phyloP scores from a whole-genome alignment of 2,113 vertebrate genomes.

The Bos javanicus region DNA sequence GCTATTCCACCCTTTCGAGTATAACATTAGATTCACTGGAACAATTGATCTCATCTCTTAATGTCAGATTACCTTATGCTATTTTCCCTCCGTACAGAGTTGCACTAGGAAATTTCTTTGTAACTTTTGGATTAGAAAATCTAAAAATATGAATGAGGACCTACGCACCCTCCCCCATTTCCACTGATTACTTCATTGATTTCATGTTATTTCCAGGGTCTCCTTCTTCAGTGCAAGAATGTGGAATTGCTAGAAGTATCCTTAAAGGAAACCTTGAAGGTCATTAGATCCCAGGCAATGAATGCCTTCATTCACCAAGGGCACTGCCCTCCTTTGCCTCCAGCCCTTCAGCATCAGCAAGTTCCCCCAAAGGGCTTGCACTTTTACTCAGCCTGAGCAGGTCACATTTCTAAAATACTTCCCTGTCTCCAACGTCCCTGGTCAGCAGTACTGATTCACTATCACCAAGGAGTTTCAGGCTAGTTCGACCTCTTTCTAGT shows the following conservation, averaged over 20 bases:
- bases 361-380: conserved; percentile 67
- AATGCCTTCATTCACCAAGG: conserved; percentile 61
- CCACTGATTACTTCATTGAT: conserved; percentile 30
- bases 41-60: background rate
- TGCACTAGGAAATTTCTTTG: background rate
- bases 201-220: conserved; percentile 37
- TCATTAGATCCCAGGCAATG: conserved; percentile 58
- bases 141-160: background rate
- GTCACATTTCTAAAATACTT: conserved; percentile 73
- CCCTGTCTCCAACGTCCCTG: conserved; percentile 62
- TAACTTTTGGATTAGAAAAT: conserved; percentile 12
- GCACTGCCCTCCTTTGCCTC: conserved; percentile 35
- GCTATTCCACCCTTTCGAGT: background rate
- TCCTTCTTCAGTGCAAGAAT: conserved; percentile 48
- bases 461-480: conserved; percentile 12
- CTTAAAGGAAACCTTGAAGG: conserved; percentile 62
- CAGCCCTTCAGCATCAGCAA: conserved; percentile 62
- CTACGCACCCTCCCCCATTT: background rate
- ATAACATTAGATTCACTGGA: background rate
- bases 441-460: conserved; percentile 49
- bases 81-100: background rate
- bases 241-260: conserved; percentile 33
- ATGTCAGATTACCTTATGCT: background rate
- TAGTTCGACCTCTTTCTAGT: conserved; percentile 63
- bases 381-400: conserved; percentile 66